phyloP scores from a whole-genome alignment of 1,140 invertebrate genomes.

The Drosophila obscura region DNA sequence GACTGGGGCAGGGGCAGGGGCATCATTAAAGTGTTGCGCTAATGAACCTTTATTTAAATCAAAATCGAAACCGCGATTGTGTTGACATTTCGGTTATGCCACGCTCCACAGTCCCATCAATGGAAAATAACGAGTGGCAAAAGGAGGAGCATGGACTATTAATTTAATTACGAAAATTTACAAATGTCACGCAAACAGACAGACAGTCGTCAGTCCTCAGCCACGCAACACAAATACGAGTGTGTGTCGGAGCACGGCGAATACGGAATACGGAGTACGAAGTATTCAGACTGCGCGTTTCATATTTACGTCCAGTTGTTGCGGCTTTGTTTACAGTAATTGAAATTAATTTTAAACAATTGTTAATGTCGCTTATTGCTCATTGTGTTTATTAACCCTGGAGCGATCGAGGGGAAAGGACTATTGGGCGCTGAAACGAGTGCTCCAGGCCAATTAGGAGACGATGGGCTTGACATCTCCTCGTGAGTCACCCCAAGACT shows the following conservation, averaged over 20 bases:
- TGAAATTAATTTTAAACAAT: constrained; percentile 63
- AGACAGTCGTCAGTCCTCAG: too few species aligned
- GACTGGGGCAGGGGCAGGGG: too few species aligned
- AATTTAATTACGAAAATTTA: constrained; percentile 65
- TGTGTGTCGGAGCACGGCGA: background rate
- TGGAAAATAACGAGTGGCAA: constrained; percentile 31
- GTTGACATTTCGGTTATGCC: constrained; percentile 41
- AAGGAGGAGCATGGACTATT: constrained; percentile 29
- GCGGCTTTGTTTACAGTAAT: constrained; percentile 58
- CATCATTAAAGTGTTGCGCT: constrained; percentile 9
- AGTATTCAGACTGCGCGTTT: constrained; percentile 1
- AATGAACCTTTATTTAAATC: constrained; percentile 44
- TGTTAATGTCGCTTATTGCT: constrained; percentile 10
- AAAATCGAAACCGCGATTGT: constrained; percentile 38
- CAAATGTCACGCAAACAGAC: constrained; percentile 20
- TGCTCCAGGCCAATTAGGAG: background rate
- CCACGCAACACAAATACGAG: background rate
- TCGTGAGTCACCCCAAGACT: constrained; percentile 22
- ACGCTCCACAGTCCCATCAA: constrained; percentile 16
- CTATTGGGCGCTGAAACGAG: too few species aligned
- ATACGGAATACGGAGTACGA: too few species aligned
- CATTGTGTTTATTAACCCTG: too few species aligned
- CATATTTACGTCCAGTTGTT: constrained; percentile 54
- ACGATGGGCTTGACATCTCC: background rate
- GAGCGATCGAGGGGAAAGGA: too few species aligned